A percentile compares a stretch with the other conserved stretches of the same genome.
phyloP scores from a whole-genome alignment of 2,113 vertebrate species.

The Entelurus aequoreus region DNA sequence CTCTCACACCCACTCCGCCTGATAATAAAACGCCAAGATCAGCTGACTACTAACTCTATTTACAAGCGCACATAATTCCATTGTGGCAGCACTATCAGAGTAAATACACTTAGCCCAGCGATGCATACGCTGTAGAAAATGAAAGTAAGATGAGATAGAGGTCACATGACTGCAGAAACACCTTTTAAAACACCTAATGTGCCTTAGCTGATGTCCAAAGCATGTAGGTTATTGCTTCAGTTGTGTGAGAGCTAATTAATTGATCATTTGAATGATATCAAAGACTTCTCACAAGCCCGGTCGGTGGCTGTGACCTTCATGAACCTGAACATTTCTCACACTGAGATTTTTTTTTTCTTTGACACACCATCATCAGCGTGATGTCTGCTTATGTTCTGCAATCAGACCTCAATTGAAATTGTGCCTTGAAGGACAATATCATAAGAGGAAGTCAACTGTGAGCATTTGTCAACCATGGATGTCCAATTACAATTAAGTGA shows the following conservation, averaged over 20 bases:
- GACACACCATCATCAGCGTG: slow-evolving; percentile 30
- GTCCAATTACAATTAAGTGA: slow-evolving; percentile 19
- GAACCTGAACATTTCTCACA: slow-evolving; percentile 53
- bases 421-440: slow-evolving; percentile 49
- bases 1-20: slow-evolving; percentile 40
- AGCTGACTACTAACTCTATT: slow-evolving; percentile 84
- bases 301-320: slow-evolving; percentile 82
- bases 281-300: slow-evolving; percentile 65
- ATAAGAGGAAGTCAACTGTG: slow-evolving; percentile 40
- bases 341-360: slow-evolving; percentile 22
- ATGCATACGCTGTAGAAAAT: slow-evolving; percentile 65
- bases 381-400: slow-evolving; percentile 44
- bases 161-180: slow-evolving; percentile 75
- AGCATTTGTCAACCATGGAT: slow-evolving; percentile 35
- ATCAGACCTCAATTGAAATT: slow-evolving; percentile 55
- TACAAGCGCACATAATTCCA: slow-evolving; percentile 82
- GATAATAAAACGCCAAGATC: slow-evolving; percentile 75
- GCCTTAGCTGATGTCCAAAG: slow-evolving; percentile 76
- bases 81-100: slow-evolving; percentile 81
- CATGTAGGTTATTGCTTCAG: slow-evolving; percentile 75
- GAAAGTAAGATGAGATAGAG: slow-evolving; percentile 68
- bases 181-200: slow-evolving; percentile 83
- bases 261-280: slow-evolving; percentile 84
- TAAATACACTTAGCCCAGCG: slow-evolving; percentile 63
- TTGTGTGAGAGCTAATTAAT: slow-evolving; percentile 81